Evolutionary conservation across 23 tunicate genomes (phyloP), one percentile per base, ranked within the genome.

Genomic region (Halocynthia roretzi): DNA sequence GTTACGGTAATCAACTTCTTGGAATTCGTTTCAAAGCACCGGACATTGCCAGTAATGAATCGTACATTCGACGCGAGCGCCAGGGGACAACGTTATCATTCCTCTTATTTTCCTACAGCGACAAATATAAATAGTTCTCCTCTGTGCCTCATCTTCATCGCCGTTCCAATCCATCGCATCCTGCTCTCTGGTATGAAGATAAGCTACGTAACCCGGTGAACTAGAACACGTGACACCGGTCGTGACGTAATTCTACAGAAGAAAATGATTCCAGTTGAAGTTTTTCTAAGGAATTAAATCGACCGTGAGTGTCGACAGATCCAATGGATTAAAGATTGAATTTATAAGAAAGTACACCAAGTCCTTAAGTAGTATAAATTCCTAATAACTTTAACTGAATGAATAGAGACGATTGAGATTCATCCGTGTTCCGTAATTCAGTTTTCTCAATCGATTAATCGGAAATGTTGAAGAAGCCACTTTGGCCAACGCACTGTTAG

Each of bases 41-140:
- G 97, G 97, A 70, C 98, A 92, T 67, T 92, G 82, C 98, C 98
- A 92, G 75, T 92, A 92, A 71, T 92, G 84, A 9, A 92, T 92
- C 5, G 80, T 61, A 77, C 98, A 92, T 82, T 82, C 87, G 20
- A 78, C 84, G 31, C 98, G 77, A 10, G 50, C 55, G 10, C 81
- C 87, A 72, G 80, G 8, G n/a, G 72, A 52, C 2, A 77, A 71
- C 71, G 71, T 74, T 0, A 9, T 62, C 12, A 80, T 8, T 50
- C 23, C 67, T 11, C 79, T n/a, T n/a, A 23, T 72, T 21, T 71
- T 67, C 48, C 40, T 44, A 58, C 96, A 89, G 14, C 44, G 61
- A 77, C 86, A 89, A 53, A 68, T 70, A 58, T 44, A 63, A 56
- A 66, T 70, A 17, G 90, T 71, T 12, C 55, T 55, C 10, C 64